Evolutionary conservation across 2,888 invertebrate genomes (phyloP).

Genomic region (Amphipoea oculea): DNA sequence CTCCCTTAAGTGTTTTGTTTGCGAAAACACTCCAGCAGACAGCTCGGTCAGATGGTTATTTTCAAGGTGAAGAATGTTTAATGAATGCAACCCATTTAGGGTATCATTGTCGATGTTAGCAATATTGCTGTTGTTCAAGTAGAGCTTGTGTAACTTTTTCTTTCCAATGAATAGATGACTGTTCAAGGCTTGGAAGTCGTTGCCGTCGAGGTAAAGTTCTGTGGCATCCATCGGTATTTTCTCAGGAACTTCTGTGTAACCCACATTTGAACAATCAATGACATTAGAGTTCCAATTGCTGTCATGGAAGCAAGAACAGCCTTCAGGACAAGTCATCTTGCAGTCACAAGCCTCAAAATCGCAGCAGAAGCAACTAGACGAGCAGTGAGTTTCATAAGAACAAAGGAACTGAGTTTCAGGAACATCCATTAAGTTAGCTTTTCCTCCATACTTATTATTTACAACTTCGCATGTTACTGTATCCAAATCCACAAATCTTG

Average conservation of each 20-base stretch:
- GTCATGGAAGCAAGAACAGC: slow-evolving; percentile 96
- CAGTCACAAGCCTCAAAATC: slow-evolving; percentile 97
- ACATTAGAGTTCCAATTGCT: slow-evolving; percentile 96
- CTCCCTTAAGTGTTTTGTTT: slow-evolving; percentile 93
- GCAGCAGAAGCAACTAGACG: slow-evolving; percentile 96
- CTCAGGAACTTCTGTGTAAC: slow-evolving; percentile 93
- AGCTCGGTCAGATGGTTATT: slow-evolving; percentile 93
- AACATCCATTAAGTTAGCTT: slow-evolving; percentile 92
- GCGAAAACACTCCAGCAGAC: slow-evolving; percentile 94
- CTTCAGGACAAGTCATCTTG: slow-evolving; percentile 96
- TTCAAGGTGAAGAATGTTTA: slow-evolving; percentile 94
- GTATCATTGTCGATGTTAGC: slow-evolving; percentile 94
- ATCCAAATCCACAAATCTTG: slow-evolving; percentile 94
- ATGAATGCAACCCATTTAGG: slow-evolving; percentile 94
- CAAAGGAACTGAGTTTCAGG: slow-evolving; percentile 95
- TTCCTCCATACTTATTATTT: slow-evolving; percentile 92
- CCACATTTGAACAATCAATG: slow-evolving; percentile 94
- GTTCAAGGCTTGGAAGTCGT: slow-evolving; percentile 93
- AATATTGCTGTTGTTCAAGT: slow-evolving; percentile 94
- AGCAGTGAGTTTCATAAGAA: slow-evolving; percentile 95
- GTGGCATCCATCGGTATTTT: slow-evolving; percentile 97
- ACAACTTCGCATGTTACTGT: slow-evolving; percentile 94
- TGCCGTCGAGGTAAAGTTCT: slow-evolving; percentile 96
- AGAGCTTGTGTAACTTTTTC: slow-evolving; percentile 94
- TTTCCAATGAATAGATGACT: slow-evolving; percentile 96